Evolutionary conservation across 2,797 vertebrate genomes (phyloP).

Genomic region (Pampus argenteus): DNA sequence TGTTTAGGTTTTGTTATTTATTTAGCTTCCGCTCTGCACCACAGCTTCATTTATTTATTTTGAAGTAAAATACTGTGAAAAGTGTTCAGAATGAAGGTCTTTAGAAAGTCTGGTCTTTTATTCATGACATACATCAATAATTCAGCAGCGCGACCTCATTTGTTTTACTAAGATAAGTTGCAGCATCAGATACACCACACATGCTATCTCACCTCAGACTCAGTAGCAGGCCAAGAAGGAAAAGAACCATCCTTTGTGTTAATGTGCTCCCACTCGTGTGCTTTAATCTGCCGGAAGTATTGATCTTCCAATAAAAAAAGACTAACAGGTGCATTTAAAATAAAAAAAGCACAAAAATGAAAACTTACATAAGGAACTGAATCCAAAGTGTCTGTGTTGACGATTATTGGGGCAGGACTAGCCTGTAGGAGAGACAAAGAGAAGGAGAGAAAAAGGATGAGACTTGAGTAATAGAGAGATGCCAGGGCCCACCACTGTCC

Average conservation of each 20-base stretch:
- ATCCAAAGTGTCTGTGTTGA: conserved; percentile 97
- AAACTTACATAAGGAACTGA: conserved; percentile 95
- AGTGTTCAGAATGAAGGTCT: conserved; percentile 20
- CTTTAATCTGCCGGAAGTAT: neutral
- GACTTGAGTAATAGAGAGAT: conserved; percentile 33
- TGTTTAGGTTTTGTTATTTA: neutral
- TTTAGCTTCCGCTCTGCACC: neutral
- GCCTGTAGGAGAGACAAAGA: conserved; percentile 84
- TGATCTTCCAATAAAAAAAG: conserved; percentile 7
- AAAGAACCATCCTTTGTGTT: neutral
- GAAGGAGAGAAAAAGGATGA: conserved; percentile 26
- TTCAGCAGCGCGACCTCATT: conserved; percentile 56
- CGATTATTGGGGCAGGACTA: conserved; percentile 95
- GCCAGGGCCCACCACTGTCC: conserved; percentile 42
- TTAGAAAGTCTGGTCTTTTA: conserved; percentile 50
- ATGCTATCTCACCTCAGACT: neutral
- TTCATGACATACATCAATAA: conserved; percentile 59
- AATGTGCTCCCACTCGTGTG: conserved; percentile 8
- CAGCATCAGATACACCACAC: conserved; percentile 5
- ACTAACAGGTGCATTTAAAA: conserved; percentile 4
- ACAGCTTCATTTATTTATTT: conserved; percentile 16
- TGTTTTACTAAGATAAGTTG: conserved; percentile 45
- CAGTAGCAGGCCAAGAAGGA: neutral
- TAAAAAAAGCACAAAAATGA: conserved; percentile 18
- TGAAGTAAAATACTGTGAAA: conserved; percentile 37